Conservation (phyloP, 2,888 invertebrate genomes). For the Pollenia griseotomentosa region DNA sequence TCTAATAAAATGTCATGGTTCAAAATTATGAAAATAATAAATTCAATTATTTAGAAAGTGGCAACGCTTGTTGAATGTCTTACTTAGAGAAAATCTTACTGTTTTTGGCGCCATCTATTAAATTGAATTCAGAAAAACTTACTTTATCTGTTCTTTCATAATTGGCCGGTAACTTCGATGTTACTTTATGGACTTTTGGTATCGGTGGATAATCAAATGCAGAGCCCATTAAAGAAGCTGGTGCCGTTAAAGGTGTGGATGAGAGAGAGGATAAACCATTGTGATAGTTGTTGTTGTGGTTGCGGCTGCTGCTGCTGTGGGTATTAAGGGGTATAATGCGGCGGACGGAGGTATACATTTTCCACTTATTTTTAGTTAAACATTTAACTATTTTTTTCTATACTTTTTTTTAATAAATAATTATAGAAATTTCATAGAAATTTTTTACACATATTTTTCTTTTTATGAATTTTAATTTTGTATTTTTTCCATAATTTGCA, state of each 20-base stretch:
- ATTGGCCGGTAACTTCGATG: conserved; percentile 80
- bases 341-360: conserved; percentile 63
- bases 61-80: too few relatives aligned
- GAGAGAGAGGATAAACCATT: conserved; percentile 64
- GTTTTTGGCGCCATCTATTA: too few relatives aligned
- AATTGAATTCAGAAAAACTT: conserved; percentile 73
- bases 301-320: conserved; percentile 6
- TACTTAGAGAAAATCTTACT: too few relatives aligned
- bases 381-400: conserved; percentile 22
- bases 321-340: conserved; percentile 61
- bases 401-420: conserved; percentile 16
- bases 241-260: conserved; percentile 74
- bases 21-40: too few relatives aligned
- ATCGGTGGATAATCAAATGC: conserved; percentile 70
- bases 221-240: conserved; percentile 52
- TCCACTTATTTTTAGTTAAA: conserved; percentile 20
- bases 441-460: conserved; percentile 10
- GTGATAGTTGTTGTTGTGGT: neutral
- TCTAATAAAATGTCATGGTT: too few relatives aligned
- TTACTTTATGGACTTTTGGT: conserved; percentile 71
- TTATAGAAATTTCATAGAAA: conserved; percentile 45
- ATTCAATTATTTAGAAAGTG: too few relatives aligned
- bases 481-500: conserved; percentile 48
- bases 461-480: conserved; percentile 15
- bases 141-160: conserved; percentile 82